Evolutionary conservation across 2,888 invertebrate genomes (phyloP).

Genomic region (Nomada fabriciana): DNA sequence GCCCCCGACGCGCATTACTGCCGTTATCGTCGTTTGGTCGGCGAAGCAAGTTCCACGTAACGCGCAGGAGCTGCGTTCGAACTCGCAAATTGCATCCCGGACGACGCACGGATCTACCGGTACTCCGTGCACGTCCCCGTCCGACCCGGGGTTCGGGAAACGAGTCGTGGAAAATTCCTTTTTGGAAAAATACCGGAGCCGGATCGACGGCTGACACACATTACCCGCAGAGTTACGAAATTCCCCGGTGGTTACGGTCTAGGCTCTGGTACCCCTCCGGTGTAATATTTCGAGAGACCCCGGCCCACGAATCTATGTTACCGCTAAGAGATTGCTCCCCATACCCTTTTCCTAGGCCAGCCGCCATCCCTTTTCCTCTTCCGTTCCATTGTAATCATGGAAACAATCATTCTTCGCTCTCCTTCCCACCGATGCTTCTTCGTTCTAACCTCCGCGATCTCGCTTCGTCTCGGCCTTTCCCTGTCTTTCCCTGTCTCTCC

Average conservation of each 20-base stretch:
- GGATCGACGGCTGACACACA: constrained; percentile 72
- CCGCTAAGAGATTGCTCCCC: constrained; percentile 83
- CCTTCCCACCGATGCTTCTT: constrained; percentile 69
- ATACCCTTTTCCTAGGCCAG: constrained; percentile 71
- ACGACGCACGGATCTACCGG: neutral
- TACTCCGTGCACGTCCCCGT: constrained; percentile 6
- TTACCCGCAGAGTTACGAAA: constrained; percentile 72
- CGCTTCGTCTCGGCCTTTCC: constrained; percentile 25
- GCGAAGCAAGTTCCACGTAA: too few relatives aligned
- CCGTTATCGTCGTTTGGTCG: too few relatives aligned
- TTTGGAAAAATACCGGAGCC: constrained; percentile 41
- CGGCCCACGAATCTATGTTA: constrained; percentile 82
- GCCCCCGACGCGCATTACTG: too few relatives aligned
- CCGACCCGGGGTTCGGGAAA: constrained; percentile 16
- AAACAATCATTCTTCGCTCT: constrained; percentile 83
- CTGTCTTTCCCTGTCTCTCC: constrained; percentile 23
- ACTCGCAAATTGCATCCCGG: constrained; percentile 1
- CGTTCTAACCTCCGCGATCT: constrained; percentile 56
- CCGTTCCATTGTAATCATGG: constrained; percentile 83
- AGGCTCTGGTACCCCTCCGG: constrained; percentile 65
- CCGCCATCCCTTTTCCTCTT: constrained; percentile 73
- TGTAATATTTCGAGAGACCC: constrained; percentile 82
- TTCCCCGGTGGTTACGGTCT: constrained; percentile 65
- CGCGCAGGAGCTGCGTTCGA: neutral
- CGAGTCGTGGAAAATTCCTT: constrained; percentile 52